Evolutionary conservation across 2,888 invertebrate species (phyloP).

Genomic region (Amphimallon solstitiale): DNA sequence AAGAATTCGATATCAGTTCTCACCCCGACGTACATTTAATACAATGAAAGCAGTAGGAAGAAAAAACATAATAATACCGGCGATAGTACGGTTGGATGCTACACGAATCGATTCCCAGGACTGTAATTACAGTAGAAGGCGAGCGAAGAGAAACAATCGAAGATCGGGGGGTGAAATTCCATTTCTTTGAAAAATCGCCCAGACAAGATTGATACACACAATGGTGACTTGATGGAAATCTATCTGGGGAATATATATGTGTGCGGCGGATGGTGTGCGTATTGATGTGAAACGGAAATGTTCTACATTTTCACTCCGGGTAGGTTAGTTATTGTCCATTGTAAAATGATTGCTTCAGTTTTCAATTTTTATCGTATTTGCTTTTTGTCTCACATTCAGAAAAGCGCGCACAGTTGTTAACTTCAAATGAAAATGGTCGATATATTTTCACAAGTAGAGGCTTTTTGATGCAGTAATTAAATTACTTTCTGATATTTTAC

Average conservation of each 20-base stretch:
- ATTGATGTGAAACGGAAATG: constrained; percentile 4
- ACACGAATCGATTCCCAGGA: constrained; percentile 5
- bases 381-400: too few species aligned
- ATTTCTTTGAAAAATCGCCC: background rate
- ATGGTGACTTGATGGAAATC: too few species aligned
- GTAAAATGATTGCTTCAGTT: constrained; percentile 3
- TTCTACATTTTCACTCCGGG: background rate
- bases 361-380: too few species aligned
- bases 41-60: background rate
- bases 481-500: too few species aligned
- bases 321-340: constrained; percentile 1
- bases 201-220: background rate
- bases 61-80: background rate
- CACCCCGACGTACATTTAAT: constrained; percentile 1
- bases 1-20: constrained; percentile 7
- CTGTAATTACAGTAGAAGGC: constrained; percentile 3
- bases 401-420: too few species aligned
- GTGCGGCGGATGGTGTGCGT: background rate
- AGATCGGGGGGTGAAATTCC: constrained; percentile 3
- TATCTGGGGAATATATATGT: background rate
- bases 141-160: constrained; percentile 6
- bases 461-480: background rate
- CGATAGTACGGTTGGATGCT: background rate
- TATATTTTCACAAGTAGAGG: background rate
- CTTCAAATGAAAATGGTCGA: too few species aligned